These are phyloP conservation scores for Xiphophorus couchianus DNA, from an alignment of 2,113 vertebrate genomes.

Conservation along the genomic window DNA sequence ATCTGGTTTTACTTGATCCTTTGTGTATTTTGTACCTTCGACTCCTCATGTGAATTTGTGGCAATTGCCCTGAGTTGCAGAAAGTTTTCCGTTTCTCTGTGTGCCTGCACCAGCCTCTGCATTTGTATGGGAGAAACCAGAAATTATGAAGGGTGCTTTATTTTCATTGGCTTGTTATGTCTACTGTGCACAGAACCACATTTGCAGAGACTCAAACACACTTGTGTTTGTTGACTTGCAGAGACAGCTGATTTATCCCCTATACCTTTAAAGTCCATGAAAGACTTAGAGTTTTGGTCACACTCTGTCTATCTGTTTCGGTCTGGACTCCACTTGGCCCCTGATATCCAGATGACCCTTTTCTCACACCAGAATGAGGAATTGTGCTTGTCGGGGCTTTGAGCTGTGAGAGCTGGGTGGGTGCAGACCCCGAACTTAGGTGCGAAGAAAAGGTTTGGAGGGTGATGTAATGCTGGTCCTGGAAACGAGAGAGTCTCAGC, in stretches of 20 bases:
- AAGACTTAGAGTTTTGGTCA: background rate
- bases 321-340: conserved; percentile 58
- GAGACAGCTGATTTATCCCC: background rate
- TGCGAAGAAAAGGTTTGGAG: conserved; percentile 58
- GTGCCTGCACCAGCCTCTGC: conserved; percentile 13
- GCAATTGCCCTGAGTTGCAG: background rate
- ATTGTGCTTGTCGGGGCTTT: conserved; percentile 50
- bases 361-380: conserved; percentile 71
- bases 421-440: conserved; percentile 45
- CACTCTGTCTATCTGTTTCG: conserved; percentile 13
- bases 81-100: background rate
- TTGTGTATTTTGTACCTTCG: background rate
- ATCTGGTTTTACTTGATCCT: background rate
- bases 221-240: background rate
- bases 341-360: conserved; percentile 67
- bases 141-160: conserved; percentile 26
- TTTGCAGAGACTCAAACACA: conserved; percentile 9
- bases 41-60: background rate
- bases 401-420: conserved; percentile 31
- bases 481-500: conserved; percentile 12
- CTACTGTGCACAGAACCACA: conserved; percentile 23
- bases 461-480: conserved; percentile 54
- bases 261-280: background rate
- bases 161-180: conserved; percentile 53
- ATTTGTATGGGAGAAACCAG: conserved; percentile 18